phyloP scores from a whole-genome alignment of 2,113 vertebrate genomes.

The Hemibagrus wyckioides region DNA sequence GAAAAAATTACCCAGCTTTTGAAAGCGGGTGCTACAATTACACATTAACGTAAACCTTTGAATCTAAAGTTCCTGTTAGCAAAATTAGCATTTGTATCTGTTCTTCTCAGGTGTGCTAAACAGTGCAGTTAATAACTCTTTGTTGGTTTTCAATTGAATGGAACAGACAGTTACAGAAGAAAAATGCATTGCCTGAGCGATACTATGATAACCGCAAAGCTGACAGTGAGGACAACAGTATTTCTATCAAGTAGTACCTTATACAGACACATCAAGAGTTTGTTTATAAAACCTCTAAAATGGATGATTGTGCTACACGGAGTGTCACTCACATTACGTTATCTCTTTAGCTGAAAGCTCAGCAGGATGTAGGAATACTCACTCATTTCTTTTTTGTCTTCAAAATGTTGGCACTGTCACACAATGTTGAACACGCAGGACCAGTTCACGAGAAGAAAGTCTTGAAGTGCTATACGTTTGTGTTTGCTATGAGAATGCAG shows the following conservation, averaged over 20 bases:
- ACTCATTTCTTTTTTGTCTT: slow-evolving; percentile 40
- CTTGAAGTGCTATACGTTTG: not conserved
- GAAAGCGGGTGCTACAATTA: not conserved
- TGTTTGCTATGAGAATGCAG: not conserved
- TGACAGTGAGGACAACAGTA: not conserved
- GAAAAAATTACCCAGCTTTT: not conserved
- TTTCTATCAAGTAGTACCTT: not conserved
- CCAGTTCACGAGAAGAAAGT: not conserved
- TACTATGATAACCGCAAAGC: not conserved
- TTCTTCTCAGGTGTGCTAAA: not conserved
- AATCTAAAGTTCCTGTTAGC: not conserved
- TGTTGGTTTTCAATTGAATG: not conserved
- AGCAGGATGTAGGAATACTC: slow-evolving; percentile 13
- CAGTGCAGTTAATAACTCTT: no score
- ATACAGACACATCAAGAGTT: not conserved
- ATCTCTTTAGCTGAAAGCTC: not conserved
- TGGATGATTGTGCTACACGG: not conserved
- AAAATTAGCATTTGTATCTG: not conserved
- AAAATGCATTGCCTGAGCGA: not conserved
- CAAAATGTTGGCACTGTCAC: not conserved
- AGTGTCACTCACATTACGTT: not conserved
- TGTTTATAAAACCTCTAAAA: not conserved
- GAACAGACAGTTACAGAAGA: not conserved
- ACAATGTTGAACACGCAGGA: not conserved
- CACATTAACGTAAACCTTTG: not conserved